These are phyloP conservation scores for Drosophila lini DNA, from an alignment of 1,140 invertebrate genomes.

Conservation along the genomic window DNA sequence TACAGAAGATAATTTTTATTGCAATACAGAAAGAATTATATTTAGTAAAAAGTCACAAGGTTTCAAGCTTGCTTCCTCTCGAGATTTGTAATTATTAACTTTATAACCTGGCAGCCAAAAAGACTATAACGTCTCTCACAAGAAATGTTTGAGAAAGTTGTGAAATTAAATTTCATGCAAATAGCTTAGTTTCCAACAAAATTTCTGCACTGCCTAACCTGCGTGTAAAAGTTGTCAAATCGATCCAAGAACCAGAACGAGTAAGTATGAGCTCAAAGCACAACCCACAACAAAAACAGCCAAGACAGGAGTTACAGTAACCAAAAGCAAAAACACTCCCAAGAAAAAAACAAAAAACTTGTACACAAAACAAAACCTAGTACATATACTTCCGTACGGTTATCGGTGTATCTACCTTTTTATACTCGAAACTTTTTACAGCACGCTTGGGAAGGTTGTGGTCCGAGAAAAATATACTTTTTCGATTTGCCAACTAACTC, in stretches of 20 bases:
- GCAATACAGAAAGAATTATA: background rate
- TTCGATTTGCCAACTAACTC: conserved; percentile 36
- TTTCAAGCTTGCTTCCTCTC: background rate
- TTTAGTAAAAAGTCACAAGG: no score
- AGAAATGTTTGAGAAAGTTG: conserved; percentile 29
- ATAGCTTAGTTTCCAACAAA: conserved; percentile 52
- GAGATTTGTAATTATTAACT: background rate
- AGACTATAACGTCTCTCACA: no score
- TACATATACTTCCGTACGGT: conserved; percentile 53
- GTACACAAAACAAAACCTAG: conserved; percentile 27
- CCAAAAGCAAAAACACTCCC: conserved; percentile 16
- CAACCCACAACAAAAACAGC: conserved; percentile 25
- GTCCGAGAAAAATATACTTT: conserved; percentile 39
- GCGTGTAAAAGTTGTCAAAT: conserved; percentile 48
- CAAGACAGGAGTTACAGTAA: conserved; percentile 25
- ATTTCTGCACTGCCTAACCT: conserved; percentile 69
- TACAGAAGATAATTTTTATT: background rate
- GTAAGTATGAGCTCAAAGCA: conserved; percentile 70
- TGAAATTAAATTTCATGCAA: conserved; percentile 29
- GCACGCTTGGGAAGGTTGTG: conserved; percentile 78
- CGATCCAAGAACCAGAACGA: conserved; percentile 60
- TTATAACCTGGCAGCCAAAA: background rate
- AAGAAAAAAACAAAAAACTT: conserved; percentile 10
- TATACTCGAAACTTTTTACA: conserved; percentile 67
- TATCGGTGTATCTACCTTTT: conserved; percentile 53